Conservation (phyloP, 2,888 invertebrate genomes). For the Dicranocentrus wangi region DNA sequence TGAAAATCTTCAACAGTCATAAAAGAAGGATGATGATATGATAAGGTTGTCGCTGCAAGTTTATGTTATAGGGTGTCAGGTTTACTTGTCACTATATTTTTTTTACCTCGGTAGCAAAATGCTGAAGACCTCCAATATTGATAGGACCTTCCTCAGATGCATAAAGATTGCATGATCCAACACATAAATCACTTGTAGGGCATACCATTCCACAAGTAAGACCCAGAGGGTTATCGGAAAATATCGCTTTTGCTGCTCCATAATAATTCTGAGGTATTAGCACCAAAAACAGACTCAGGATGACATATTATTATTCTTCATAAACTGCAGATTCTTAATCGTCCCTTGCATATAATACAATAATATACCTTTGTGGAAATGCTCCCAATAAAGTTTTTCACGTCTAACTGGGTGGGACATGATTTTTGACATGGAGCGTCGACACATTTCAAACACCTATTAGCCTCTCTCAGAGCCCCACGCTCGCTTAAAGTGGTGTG, state of each 20-base stretch:
- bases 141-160: constrained; percentile 98
- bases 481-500: constrained; percentile 97
- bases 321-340: too few relatives aligned
- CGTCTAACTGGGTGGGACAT: constrained; percentile 97
- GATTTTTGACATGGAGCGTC: constrained; percentile 99
- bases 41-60: neutral
- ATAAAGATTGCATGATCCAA: constrained; percentile 96
- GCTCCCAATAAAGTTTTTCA: constrained; percentile 96
- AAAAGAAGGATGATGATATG: too few relatives aligned
- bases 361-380: constrained; percentile 92
- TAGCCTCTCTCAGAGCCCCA: constrained; percentile 91
- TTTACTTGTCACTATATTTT: neutral
- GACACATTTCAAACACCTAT: constrained; percentile 91
- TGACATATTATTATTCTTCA: neutral
- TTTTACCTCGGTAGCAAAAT: constrained; percentile 93
- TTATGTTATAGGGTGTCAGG: too few relatives aligned
- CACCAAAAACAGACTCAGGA: constrained; percentile 12
- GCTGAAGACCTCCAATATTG: constrained; percentile 98
- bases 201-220: constrained; percentile 96
- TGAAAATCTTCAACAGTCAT: constrained; percentile 83
- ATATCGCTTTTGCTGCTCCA: constrained; percentile 95
- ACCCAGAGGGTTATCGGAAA: constrained; percentile 97
- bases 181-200: constrained; percentile 94
- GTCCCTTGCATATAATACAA: too few relatives aligned
- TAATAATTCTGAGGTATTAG: constrained; percentile 87